Conservation (phyloP, 2,113 vertebrate species). For the Calidris pugnax region DNA sequence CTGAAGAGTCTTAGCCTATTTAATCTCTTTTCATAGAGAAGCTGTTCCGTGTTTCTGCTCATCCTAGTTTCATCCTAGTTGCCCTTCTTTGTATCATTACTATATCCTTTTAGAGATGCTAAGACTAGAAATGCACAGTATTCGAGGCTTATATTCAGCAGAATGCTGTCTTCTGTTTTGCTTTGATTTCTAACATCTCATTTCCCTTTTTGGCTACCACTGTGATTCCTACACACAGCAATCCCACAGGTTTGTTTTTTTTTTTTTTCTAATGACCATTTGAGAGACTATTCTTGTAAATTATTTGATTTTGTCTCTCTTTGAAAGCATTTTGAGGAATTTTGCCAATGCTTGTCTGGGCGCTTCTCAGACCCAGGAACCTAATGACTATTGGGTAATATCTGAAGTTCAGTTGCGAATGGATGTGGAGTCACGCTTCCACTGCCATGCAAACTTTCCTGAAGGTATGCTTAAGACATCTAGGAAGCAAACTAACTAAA, state of each 20-base stretch:
- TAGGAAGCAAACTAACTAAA: neutral
- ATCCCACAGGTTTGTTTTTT: accelerated
- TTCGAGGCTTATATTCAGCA: neutral
- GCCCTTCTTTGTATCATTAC: neutral
- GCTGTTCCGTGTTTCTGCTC: constrained; percentile 1
- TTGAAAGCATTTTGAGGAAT: neutral
- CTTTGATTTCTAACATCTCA: neutral
- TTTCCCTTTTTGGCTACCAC: neutral
- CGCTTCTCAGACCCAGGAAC: neutral
- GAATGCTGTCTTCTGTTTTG: neutral
- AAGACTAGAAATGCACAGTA: neutral
- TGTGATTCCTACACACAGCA: neutral
- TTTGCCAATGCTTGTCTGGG: neutral
- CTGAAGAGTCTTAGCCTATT: neutral
- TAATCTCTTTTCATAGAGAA: constrained; percentile 19
- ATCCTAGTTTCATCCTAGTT: neutral
- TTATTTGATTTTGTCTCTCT: neutral
- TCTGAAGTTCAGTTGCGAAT: neutral
- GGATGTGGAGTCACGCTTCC: neutral
- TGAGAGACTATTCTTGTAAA: neutral
- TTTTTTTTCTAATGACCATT: neutral
- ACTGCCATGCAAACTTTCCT: neutral
- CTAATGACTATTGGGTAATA: neutral
- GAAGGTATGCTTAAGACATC: neutral
- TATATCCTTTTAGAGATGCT: neutral